phyloP scores from a whole-genome alignment of 2,888 invertebrate species.

The Pseudococcus viburni region DNA sequence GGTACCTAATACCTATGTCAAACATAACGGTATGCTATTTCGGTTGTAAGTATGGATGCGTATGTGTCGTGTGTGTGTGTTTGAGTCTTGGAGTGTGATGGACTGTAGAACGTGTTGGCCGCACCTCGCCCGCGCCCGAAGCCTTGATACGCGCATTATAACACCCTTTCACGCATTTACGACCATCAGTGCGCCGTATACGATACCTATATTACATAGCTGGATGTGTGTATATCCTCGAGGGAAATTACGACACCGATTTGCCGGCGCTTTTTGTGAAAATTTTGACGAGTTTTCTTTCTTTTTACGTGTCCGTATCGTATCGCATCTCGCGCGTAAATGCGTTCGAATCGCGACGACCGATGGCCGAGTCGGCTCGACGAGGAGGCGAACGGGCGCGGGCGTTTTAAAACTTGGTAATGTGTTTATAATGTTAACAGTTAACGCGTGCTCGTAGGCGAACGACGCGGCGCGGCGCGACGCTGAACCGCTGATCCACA shows the following conservation, averaged over 20 bases:
- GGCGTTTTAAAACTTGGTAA: constrained; percentile 13
- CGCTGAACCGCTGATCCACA: background rate
- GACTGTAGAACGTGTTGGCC: too few species aligned
- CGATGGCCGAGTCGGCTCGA: background rate
- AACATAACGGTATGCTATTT: too few species aligned
- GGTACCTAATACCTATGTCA: too few species aligned
- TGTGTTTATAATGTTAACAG: constrained; percentile 18
- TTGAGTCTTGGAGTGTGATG: too few species aligned
- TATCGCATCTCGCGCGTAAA: background rate
- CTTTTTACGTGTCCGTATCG: constrained; percentile 6
- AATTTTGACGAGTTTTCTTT: constrained; percentile 33
- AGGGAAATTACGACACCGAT: constrained; percentile 44
- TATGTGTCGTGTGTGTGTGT: too few species aligned
- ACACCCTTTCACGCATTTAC: constrained; percentile 14
- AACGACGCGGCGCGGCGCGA: background rate
- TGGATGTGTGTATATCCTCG: constrained; percentile 6
- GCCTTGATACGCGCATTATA: background rate
- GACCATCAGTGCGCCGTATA: background rate
- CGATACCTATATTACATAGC: background rate
- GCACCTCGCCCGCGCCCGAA: too few species aligned
- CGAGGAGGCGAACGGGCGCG: background rate
- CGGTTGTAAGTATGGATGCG: too few species aligned
- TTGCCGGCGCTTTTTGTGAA: constrained; percentile 19
- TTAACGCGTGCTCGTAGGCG: background rate
- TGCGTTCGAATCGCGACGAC: background rate